Evolutionary conservation across 1,140 invertebrate genomes (phyloP), one percentile per base, ranked within the genome.

Genomic region (Leptonema lineaticorne): DNA sequence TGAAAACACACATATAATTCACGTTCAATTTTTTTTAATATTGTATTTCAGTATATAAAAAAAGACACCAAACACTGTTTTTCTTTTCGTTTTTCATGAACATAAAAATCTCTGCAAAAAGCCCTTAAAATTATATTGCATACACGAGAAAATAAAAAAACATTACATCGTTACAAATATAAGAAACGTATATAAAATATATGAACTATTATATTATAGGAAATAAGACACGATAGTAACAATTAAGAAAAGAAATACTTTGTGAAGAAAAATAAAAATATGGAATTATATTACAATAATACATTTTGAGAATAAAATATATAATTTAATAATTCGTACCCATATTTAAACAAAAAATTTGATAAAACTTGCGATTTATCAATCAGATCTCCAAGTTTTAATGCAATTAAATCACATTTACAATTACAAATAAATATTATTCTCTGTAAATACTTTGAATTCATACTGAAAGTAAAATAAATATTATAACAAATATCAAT

Each of bases 21-120:
- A 53, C 66, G 67, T 67, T 57, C 69, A 63, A 63, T 68, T 63
- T 63, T 62, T 74, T 74, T 69, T n/a, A n/a, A 64, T 64, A 64
- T 57, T 73, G 69, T 69, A 69, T 71, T 73, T 71, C 72, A 69
- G 66, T 67, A n/a, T n/a, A n/a, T 26, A 60, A 67, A 37, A 59
- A 65, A 67, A 71, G 63, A 73, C 64, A 65, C 50, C 66, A 65
- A 71, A 74, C 68, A 66, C 53, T 30, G 50, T 63, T 67, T n/a
- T n/a, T n/a, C n/a, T n/a, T n/a, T n/a, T n/a, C n/a, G n/a, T n/a
- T n/a, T n/a, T 53, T 67, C 59, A 63, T 45, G 63, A 67, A 69
- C 67, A 69, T 41, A 72, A 72, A 69, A 53, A 67, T 58, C 53
- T 65, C 30, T 62, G 33, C 18, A 20, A 50, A 27, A 41, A 30